Base-by-base conservation (phyloP, 2,797 vertebrate species). In the Catostomus latipinnis region DNA sequence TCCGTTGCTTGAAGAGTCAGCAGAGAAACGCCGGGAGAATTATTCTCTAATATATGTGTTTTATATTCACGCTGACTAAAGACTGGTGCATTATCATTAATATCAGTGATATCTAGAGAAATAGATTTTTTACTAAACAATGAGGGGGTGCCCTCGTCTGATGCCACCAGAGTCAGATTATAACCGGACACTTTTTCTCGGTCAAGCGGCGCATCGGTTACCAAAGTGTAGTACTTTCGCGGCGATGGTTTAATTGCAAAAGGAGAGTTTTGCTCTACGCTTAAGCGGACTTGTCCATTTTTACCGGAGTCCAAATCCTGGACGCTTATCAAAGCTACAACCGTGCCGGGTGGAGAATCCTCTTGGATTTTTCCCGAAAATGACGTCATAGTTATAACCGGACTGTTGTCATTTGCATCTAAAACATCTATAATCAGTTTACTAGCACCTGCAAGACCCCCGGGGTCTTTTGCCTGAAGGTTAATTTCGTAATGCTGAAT, bases 401-500 rank as follows among this genome's bases (percentile, higher is more conserved):
- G 95, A 0, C n/a, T 85, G 7, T 95, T 94, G 77, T 96, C 94
- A 1, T 96, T 96, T 4, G 93, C 88, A 48, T 95, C 94, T 11
- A 87, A 60, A 63, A 95, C 82, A 2, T 95, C 91, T 1, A 96
- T 8, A 0, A 91, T 16, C 13, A 94, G 52, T 48, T 94, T 83
- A 80, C 93, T 94, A 0, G 89, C 88, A 0, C 91, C 77, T 0
- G 72, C 13, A 12, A 93, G 63, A 0, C 94, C 92, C 0, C 94
- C 91, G 0, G 91, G 91, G 1, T 95, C 94, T 76, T 84, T 94
- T 0, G 94, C 94, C 54, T 94, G 92, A 8, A 96, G 49, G 11
- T 84, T 90, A 74, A 95, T 86, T 71, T 91, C 91, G 62, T 94
- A 94, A 66, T 80, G 87, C 6, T 81, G 87, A 52, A 45, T 76